Conservation (phyloP, 2,797 vertebrate genomes). For the Ctenopoma multispine region DNA sequence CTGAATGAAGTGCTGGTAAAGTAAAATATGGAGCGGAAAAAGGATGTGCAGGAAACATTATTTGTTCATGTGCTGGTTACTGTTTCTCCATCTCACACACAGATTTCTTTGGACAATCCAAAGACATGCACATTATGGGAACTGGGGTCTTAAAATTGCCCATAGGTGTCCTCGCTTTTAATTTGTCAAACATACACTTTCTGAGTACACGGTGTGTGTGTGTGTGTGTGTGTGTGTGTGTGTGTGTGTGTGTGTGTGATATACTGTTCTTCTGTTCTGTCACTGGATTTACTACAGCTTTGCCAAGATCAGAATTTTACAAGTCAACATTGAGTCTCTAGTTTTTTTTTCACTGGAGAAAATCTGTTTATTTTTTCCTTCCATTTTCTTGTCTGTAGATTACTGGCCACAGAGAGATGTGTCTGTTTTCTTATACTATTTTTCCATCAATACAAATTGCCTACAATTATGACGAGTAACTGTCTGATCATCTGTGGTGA, state of each 20-base stretch:
- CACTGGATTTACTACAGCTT: neutral
- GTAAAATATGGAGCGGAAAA: constrained; percentile 19
- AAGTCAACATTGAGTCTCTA: neutral
- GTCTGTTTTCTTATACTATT: neutral
- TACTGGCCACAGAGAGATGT: neutral
- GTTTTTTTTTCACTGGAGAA: neutral
- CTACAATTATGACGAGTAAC: neutral
- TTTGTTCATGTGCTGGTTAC: constrained; percentile 47
- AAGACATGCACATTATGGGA: constrained; percentile 26
- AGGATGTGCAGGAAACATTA: constrained; percentile 32
- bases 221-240: neutral
- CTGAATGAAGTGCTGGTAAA: constrained; percentile 31
- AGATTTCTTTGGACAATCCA: constrained; percentile 24
- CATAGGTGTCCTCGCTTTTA: constrained; percentile 25
- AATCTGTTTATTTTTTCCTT: neutral
- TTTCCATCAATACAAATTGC: neutral
- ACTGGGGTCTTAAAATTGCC: constrained; percentile 26
- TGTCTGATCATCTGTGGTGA: neutral
- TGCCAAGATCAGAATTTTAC: neutral
- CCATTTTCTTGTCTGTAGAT: neutral
- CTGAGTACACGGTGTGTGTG: neutral
- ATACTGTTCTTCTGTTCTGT: neutral
- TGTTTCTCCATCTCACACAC: constrained; percentile 43
- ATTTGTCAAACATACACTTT: constrained; percentile 35
- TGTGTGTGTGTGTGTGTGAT: neutral